Evolutionary conservation across 2,797 vertebrate genomes (phyloP), one percentile per base, ranked within the genome.

Genomic region (Sebastes jordani): DNA sequence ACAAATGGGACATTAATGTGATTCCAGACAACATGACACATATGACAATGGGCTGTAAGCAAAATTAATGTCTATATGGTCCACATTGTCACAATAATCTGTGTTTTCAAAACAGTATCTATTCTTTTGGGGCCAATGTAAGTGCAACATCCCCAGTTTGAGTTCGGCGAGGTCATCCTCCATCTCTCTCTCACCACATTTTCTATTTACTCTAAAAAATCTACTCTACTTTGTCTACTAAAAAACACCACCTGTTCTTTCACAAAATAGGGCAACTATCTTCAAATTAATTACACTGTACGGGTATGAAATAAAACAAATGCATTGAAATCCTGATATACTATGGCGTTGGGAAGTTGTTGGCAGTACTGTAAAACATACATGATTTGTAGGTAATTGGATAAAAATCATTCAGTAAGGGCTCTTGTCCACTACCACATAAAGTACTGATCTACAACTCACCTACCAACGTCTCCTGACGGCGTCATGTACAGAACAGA

Each of bases 401-500:
- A 52, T 52, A 54, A 34, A 71, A 36, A 3, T 71, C 22, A 30
- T 49, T 38, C 18, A 63, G 2, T 63, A 29, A 27, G 34, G 34
- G 11, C 36, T 30, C 25, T 34, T 38, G 14, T 77, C 29, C 49
- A 29, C 25, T 16, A 14, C 14, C 11, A 42, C 58, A 34, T 29
- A 16, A 13, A 14, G 18, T 11, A 22, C 32, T 58, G 25, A 14
- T 73, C 58, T 69, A 36, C 59, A 73, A 38, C 64, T 91, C 95
- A 96, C 96, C 95, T 96, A 96, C 95, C 95, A 94, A 96, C 82
- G 89, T 88, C 95, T 95, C 96, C 94, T 93, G 95, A 70, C 89
- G 96, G 94, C 92, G 95, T 89, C 95, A 96, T 95, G 95, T 94
- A 96, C 95, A 96, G 91, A 89, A 96, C 90, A 92, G 95, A 96